phyloP scores from a whole-genome alignment of 2,113 vertebrate species.

The Rhinogobius similis region DNA sequence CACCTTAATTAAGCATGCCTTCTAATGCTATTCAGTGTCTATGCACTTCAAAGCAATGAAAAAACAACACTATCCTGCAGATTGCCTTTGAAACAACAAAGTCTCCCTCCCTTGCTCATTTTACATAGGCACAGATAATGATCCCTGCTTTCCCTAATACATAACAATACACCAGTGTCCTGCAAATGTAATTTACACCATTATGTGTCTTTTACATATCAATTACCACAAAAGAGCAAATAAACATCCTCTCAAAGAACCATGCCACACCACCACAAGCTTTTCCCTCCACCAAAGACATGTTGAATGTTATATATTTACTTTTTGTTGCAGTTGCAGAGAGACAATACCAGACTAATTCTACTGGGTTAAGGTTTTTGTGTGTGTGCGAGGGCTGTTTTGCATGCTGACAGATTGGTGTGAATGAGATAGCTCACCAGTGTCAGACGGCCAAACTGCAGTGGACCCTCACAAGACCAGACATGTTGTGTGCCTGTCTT shows the following conservation, averaged over 20 bases:
- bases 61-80: conserved; percentile 9
- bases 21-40: neutral
- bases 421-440: conserved; percentile 9
- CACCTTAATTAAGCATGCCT: neutral
- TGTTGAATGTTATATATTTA: neutral
- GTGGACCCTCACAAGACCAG: conserved; percentile 4
- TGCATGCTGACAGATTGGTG: conserved; percentile 4
- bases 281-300: neutral
- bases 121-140: conserved; percentile 25
- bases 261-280: neutral
- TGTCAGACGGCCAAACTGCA: conserved; percentile 6
- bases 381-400: neutral
- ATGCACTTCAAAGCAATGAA: neutral
- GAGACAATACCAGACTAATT: neutral
- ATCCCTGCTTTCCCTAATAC: conserved; percentile 28
- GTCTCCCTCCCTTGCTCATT: conserved; percentile 16
- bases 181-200: conserved; percentile 70
- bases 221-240: conserved; percentile 58
- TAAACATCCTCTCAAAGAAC: conserved; percentile 61
- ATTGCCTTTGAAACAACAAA: conserved; percentile 10
- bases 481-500: conserved; percentile 6
- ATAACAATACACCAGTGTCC: conserved; percentile 60
- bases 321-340: neutral
- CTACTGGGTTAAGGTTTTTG: neutral
- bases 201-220: conserved; percentile 54